Evolutionary conservation across 2,113 vertebrate genomes (phyloP).

Genomic region (Mustela lutreola): DNA sequence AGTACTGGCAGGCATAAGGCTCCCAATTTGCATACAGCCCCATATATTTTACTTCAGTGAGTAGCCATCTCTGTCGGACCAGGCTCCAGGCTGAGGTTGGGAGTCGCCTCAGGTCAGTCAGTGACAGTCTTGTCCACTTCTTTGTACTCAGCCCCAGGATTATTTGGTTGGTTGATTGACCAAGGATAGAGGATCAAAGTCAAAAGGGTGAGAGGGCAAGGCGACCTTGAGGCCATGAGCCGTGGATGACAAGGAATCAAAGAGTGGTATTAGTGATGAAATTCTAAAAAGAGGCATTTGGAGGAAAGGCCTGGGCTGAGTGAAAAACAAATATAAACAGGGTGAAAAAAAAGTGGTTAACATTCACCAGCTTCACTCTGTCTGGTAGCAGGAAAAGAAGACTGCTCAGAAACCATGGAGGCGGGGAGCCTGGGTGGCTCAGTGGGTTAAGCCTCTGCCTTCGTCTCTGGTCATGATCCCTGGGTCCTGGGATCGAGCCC

Average conservation of each 20-base stretch:
- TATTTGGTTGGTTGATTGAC: not conserved
- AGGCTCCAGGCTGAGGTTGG: not conserved
- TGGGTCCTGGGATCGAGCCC: too few species aligned
- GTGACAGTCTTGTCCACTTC: not conserved
- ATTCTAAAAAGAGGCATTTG: slow-evolving; percentile 39
- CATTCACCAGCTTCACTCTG: not conserved
- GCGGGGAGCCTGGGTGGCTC: not conserved
- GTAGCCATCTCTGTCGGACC: not conserved
- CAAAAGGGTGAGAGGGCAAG: not conserved
- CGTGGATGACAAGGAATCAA: not conserved
- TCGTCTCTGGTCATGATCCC: too few species aligned
- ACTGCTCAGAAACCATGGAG: not conserved
- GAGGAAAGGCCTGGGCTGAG: not conserved
- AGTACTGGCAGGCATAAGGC: not conserved
- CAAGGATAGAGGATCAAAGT: slow-evolving; percentile 30
- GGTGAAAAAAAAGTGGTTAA: slow-evolving; percentile 30
- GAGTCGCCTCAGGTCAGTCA: not conserved
- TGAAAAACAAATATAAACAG: slow-evolving; percentile 66
- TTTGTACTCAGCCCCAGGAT: slow-evolving; percentile 1
- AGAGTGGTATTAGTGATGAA: not conserved
- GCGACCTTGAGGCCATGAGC: not conserved
- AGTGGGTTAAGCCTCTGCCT: too few species aligned
- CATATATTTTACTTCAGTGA: not conserved
- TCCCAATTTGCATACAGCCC: not conserved
- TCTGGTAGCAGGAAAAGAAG: slow-evolving; percentile 1